Evolutionary conservation across 2,113 vertebrate species (phyloP), one percentile per base, ranked within the genome.

Genomic region (Oryzias curvinotus): DNA sequence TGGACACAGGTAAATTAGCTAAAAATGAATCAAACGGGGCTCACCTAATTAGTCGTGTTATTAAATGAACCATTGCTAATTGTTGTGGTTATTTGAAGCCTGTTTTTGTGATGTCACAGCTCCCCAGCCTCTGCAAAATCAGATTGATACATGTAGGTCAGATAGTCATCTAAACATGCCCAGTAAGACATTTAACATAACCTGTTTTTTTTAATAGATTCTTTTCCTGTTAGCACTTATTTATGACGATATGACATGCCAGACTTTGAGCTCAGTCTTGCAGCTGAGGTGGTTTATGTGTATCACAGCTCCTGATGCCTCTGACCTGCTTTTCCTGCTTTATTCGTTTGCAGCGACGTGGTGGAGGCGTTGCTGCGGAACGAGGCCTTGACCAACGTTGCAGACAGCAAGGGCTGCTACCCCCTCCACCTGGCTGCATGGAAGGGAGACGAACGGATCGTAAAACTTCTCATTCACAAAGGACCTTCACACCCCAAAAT

Each of bases 341-440:
- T 23, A 4, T 67, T 36, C 3, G 59, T 65, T 75, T 65, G 50
- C 90, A 99, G 97, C 78, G 95, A 95, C 12, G 95, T 99, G 63
- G 97, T 99, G 69, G 96, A 98, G 80, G 90, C 91, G 76, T 92
- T 99, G 68, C 90, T 99, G 76, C 92, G 96, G 76, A 98, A 98
- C 0, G 97, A 99, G 2, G 97, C 97, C 0, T 89, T 96, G 54
- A 98, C 97, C 75, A 99, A 99, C 7, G 95, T 98, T 15, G 95
- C 97, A 1, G 97, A 99, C 76, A 96, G 92, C 56, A 99, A 98
- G 83, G 97, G 97, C 88, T 99, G 97, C 70, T 99, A 97, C 86
- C 96, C 97, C 1, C 93, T 99, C 65, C 97, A 99, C 72, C 85
- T 99, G 89, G 97, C 97, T 3, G 97, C 97, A 0, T 98, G 97